Evolutionary conservation across 2,797 vertebrate genomes (phyloP).

Genomic region (Alcedo quadribrachys): DNA sequence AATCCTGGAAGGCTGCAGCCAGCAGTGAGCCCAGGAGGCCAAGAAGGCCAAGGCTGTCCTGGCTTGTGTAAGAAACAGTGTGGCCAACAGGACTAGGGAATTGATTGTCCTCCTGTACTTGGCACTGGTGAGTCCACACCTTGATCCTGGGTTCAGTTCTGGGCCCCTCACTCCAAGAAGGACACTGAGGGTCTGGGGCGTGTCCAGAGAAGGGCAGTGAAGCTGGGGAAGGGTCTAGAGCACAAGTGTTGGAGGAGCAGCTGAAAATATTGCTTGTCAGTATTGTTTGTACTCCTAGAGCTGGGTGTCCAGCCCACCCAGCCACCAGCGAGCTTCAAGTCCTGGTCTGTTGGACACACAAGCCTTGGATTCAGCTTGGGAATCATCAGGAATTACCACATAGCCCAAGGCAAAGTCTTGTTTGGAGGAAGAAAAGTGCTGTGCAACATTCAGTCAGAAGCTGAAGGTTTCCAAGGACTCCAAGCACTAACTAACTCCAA

Average conservation of each 20-base stretch:
- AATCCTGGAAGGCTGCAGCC: background rate
- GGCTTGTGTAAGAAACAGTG: no score
- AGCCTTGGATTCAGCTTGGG: background rate
- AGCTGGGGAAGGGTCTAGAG: background rate
- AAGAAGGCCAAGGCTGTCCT: no score
- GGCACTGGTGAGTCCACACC: no score
- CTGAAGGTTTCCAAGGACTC: conserved; percentile 37
- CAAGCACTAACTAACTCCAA: no score
- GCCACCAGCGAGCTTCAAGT: background rate
- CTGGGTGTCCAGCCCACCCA: background rate
- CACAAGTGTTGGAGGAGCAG: background rate
- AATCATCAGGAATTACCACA: background rate
- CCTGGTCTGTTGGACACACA: background rate
- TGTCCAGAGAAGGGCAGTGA: no score
- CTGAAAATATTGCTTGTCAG: background rate
- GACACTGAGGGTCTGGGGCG: no score
- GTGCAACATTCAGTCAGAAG: conserved; percentile 5
- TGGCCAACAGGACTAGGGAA: no score
- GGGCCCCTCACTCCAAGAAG: no score
- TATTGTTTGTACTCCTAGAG: background rate
- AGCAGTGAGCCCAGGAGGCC: no score
- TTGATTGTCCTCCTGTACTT: no score
- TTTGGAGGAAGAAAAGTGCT: conserved; percentile 17
- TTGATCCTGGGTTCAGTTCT: no score
- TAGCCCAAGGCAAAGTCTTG: background rate